These are phyloP conservation scores for Hartigia nigra DNA, from an alignment of 2,888 invertebrate species.

Conservation along the genomic window DNA sequence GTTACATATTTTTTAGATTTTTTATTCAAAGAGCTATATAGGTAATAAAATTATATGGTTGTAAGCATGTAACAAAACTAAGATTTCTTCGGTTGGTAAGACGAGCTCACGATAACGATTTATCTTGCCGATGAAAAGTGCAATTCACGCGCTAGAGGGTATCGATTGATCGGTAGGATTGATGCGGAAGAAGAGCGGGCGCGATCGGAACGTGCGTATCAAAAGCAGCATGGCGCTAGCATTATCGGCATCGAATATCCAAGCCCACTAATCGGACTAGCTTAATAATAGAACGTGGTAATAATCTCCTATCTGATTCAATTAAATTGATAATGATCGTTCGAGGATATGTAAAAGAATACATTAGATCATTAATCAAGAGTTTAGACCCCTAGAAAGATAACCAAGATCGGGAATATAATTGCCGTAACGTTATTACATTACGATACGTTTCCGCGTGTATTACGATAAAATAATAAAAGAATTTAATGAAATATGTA, in stretches of 20 bases:
- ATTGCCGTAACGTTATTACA: neutral
- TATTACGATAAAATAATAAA: neutral
- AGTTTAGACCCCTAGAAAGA: slow-evolving; percentile 15
- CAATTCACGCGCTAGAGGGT: neutral
- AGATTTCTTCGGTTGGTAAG: neutral
- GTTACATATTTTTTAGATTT: neutral
- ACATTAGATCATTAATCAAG: slow-evolving; percentile 2
- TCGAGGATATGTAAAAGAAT: slow-evolving; percentile 1
- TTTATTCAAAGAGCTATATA: neutral
- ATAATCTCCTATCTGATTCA: neutral
- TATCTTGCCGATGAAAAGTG: neutral
- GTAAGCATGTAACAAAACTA: neutral
- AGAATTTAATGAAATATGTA: neutral
- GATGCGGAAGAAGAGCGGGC: neutral
- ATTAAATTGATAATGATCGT: slow-evolving; percentile 9
- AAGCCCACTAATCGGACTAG: neutral
- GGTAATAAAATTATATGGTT: neutral
- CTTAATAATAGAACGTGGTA: neutral
- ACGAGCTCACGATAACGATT: neutral
- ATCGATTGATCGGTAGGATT: neutral
- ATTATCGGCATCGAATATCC: neutral
- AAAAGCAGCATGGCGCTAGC: neutral
- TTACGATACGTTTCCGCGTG: neutral
- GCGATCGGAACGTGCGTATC: neutral
- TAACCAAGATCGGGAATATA: neutral